Percentiles rank a stretch among this genome's conserved stretches.
phyloP scores from a whole-genome alignment of 2,797 vertebrate species.

The Sibirionetta formosa region DNA sequence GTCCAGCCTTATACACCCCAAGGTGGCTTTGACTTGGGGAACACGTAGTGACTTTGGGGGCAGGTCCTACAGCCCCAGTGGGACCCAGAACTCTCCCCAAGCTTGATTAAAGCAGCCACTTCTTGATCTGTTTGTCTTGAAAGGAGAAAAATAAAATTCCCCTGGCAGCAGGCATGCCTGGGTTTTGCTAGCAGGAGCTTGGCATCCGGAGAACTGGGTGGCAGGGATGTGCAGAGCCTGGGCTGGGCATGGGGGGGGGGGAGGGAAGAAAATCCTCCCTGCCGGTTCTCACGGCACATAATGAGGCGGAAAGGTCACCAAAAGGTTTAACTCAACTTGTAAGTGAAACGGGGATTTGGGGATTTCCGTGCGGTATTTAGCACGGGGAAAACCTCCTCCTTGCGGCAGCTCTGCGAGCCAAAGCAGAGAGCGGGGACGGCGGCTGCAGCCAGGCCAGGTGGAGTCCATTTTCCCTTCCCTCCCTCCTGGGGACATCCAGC shows the following conservation, averaged over 20 bases:
- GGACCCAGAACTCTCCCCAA: not conserved
- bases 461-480: not conserved
- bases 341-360: not conserved
- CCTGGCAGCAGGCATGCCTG: accelerated
- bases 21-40: not conserved
- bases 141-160: not conserved
- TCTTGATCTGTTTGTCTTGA: not conserved
- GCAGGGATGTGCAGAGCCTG: not conserved
- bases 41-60: not conserved
- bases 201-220: not conserved
- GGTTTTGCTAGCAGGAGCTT: not conserved
- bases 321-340: not conserved
- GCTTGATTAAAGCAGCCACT: not conserved
- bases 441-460: not conserved
- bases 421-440: not conserved
- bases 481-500: not conserved
- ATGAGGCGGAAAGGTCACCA: accelerated
- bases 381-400: not conserved
- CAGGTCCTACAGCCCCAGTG: not conserved
- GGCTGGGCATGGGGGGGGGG: not conserved
- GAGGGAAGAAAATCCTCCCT: not conserved
- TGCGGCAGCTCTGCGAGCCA: not conserved
- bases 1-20: not conserved
- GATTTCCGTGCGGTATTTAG: accelerated
- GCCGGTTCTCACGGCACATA: not conserved